Percentiles rank a stretch among this genome's conserved stretches.
These are phyloP conservation scores for Julus scandinavius DNA, from an alignment of 2,888 invertebrate species.

Conservation along the genomic window DNA sequence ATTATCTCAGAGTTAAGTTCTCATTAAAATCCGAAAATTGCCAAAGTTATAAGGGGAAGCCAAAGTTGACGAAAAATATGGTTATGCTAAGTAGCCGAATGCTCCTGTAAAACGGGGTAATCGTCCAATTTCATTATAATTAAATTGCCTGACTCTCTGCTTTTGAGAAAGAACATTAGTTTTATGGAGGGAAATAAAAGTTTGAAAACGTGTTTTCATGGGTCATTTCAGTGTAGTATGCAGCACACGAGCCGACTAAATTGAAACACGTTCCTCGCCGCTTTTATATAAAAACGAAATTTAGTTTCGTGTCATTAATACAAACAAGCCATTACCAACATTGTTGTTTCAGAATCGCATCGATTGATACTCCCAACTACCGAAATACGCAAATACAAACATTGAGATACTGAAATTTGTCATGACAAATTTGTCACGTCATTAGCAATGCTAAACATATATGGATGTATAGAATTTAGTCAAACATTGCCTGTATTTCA, in stretches of 20 bases:
- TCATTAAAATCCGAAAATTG: constrained; percentile 22
- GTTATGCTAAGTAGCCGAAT: constrained; percentile 44
- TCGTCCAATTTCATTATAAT: constrained; percentile 44
- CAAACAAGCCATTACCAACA: constrained; percentile 41
- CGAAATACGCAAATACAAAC: neutral
- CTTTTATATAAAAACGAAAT: constrained; percentile 40
- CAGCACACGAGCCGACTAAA: constrained; percentile 36
- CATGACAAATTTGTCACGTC: neutral
- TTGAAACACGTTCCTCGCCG: constrained; percentile 30
- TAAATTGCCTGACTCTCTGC: constrained; percentile 29
- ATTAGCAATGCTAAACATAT: constrained; percentile 43
- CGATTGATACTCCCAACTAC: constrained; percentile 4
- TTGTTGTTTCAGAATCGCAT: constrained; percentile 30
- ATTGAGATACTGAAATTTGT: no score
- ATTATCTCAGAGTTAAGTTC: neutral
- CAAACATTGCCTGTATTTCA: neutral
- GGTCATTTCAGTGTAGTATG: constrained; percentile 35
- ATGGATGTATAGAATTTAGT: neutral
- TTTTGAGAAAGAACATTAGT: constrained; percentile 40
- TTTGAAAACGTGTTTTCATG: constrained; percentile 45
- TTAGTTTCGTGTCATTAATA: constrained; percentile 43
- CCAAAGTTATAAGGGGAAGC: constrained; percentile 29
- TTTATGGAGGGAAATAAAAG: constrained; percentile 41
- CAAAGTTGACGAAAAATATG: constrained; percentile 13
- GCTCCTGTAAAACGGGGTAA: constrained; percentile 31